Base-by-base conservation (phyloP, 2,888 invertebrate species). In the Neria commutata region DNA sequence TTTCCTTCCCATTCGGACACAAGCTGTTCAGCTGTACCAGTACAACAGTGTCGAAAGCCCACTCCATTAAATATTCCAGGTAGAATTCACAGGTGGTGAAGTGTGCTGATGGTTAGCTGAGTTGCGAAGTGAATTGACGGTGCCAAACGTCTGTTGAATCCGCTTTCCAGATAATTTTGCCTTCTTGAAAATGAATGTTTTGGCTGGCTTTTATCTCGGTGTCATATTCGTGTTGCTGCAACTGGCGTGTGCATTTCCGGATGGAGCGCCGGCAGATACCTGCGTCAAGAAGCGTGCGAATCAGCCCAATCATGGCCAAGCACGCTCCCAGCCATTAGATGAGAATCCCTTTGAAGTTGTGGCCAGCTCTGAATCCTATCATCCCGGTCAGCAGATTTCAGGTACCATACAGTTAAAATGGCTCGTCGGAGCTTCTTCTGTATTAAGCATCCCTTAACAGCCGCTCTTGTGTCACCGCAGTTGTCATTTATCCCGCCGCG, bases 211-310 rank as follows among this genome's bases (percentile, higher is more conserved):
- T n/a, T n/a, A n/a, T n/a, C 58, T 63, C 50, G 55, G 64, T 64
- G 63, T 54, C 66, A 62, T 68, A 21, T 19, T 56, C 52, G 58
- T 62, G 51, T 70, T 81, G 73, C 75, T 82, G 58, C 82, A 81
- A 59, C 74, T 68, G 26, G 60, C 80, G 3, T 33, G 56, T 49
- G 85, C 85, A 62, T 91, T 91, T 75, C 91, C 91, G n/a, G 91
- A 91, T 71, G 91, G 91, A 1, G 91, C 90, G 1, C 92, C 92
- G 0, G 87, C 91, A 25, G 91, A 92, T 74, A 88, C 90, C 29
- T 92, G 92, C 75, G 91, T 91, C 2, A 91, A 90, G 76, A 85
- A 88, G 24, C 84, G 88, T 45, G 86, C 89, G 1, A 91, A 91
- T 80, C 81, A 81, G 72, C 92, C 92, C 0, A 89, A 91, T 77